Percentiles rank a stretch among this genome's conserved stretches.
Evolutionary conservation across 2,888 invertebrate genomes (phyloP).

Genomic region (Spialia ferax): DNA sequence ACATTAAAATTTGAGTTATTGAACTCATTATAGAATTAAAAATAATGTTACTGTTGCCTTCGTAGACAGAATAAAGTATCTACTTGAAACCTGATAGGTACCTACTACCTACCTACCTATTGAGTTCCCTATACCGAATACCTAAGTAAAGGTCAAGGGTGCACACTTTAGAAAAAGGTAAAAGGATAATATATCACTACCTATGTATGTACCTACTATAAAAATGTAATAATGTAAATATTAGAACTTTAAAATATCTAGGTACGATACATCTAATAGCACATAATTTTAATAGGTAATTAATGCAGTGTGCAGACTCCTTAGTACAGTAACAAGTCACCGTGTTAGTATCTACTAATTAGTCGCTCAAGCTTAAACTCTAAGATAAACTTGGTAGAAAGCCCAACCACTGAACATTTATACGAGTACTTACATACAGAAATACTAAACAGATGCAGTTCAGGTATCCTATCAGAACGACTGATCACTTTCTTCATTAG

Average conservation of each 20-base stretch:
- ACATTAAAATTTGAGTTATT: no score
- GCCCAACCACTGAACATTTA: background rate
- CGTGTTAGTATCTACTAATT: background rate
- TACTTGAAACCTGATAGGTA: background rate
- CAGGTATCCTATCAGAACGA: slow-evolving; percentile 1
- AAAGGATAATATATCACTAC: background rate
- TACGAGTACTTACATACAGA: background rate
- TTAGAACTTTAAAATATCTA: no score
- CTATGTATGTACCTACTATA: no score
- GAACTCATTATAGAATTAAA: background rate
- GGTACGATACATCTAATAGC: no score
- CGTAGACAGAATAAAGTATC: background rate
- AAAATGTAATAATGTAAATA: no score
- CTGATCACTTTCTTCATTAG: slow-evolving; percentile 10
- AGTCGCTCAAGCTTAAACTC: background rate
- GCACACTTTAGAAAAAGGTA: background rate
- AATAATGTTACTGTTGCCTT: slow-evolving; percentile 17
- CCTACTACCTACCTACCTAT: no score
- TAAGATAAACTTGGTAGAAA: slow-evolving; percentile 7
- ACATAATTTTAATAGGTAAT: no score
- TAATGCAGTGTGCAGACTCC: background rate
- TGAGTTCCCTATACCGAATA: no score
- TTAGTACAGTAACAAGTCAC: background rate
- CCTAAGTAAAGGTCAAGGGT: background rate
- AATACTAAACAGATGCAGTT: background rate